Evolutionary conservation across 2,888 invertebrate species (phyloP).

Genomic region (Leucoma salicis): DNA sequence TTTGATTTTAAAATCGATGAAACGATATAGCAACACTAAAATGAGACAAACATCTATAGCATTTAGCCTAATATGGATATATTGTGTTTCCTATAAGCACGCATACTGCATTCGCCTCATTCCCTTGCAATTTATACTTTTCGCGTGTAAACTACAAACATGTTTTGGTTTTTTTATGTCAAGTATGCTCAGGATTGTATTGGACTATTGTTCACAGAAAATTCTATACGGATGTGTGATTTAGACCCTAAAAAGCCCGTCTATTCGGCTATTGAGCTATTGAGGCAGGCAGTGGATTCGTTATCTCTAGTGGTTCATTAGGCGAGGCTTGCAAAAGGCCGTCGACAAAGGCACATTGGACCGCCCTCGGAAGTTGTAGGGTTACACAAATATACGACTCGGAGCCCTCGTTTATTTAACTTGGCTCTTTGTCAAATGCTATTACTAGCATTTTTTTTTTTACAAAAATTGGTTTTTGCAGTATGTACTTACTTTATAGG

Average conservation of each 20-base stretch:
- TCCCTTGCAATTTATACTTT: too few relatives aligned
- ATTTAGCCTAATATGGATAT: too few relatives aligned
- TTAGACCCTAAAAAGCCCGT: slow-evolving; percentile 9
- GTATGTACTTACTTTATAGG: too few relatives aligned
- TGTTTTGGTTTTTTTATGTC: too few relatives aligned
- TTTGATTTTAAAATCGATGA: too few relatives aligned
- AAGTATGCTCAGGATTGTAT: too few relatives aligned
- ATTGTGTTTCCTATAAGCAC: too few relatives aligned
- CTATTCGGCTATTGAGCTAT: slow-evolving; percentile 14
- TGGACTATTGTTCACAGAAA: not conserved
- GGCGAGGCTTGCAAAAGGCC: slow-evolving; percentile 43
- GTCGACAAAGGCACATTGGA: slow-evolving; percentile 33
- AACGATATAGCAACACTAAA: too few relatives aligned
- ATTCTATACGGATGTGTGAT: slow-evolving; percentile 12
- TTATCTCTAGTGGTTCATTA: slow-evolving; percentile 61
- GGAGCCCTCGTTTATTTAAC: slow-evolving; percentile 5
- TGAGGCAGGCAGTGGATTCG: slow-evolving; percentile 37
- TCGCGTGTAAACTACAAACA: too few relatives aligned
- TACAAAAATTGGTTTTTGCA: too few relatives aligned
- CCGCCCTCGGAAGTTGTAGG: slow-evolving; percentile 30
- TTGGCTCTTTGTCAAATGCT: slow-evolving; percentile 7
- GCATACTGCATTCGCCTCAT: too few relatives aligned
- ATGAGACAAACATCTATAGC: too few relatives aligned
- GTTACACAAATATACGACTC: slow-evolving; percentile 21
- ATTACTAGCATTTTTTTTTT: not conserved